These are phyloP conservation scores for Arctopsyche grandis DNA, from an alignment of 1,140 invertebrate genomes.

Conservation along the genomic window DNA sequence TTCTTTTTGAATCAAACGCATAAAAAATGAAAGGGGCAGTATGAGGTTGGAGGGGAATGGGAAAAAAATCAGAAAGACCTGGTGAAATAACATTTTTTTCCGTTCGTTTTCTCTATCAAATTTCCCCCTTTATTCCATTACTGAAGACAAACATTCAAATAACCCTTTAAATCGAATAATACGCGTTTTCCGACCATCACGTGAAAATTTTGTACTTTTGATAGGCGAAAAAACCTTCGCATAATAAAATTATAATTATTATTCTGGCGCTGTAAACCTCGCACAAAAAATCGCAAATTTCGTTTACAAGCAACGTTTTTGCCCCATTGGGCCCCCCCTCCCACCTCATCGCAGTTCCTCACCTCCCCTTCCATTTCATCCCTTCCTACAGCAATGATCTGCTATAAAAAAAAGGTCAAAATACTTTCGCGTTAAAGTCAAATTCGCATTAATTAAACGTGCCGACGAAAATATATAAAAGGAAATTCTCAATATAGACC, in stretches of 20 bases:
- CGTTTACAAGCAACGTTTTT: neutral
- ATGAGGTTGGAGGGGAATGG: too few species aligned
- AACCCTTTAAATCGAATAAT: constrained; percentile 27
- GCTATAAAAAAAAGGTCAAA: neutral
- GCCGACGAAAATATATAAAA: neutral
- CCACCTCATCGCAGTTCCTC: neutral
- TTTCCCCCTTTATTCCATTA: constrained; percentile 25
- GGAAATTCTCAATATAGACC: neutral
- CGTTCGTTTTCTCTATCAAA: constrained; percentile 23
- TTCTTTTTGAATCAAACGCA: neutral
- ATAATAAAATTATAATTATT: constrained; percentile 19
- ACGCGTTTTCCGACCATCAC: neutral
- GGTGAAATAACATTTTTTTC: constrained; percentile 5
- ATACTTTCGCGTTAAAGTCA: neutral
- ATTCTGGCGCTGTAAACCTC: neutral
- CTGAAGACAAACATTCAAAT: constrained; percentile 16
- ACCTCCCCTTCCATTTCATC: too few species aligned
- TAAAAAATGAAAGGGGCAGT: neutral
- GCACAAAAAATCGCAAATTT: neutral
- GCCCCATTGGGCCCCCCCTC: neutral
- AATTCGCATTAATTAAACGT: neutral
- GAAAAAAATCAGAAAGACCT: neutral
- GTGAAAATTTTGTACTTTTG: constrained; percentile 18
- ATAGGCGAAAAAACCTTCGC: neutral
- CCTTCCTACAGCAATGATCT: neutral